Evolutionary conservation across 1,140 invertebrate genomes (phyloP).

Genomic region (Macrobrachium nipponense): DNA sequence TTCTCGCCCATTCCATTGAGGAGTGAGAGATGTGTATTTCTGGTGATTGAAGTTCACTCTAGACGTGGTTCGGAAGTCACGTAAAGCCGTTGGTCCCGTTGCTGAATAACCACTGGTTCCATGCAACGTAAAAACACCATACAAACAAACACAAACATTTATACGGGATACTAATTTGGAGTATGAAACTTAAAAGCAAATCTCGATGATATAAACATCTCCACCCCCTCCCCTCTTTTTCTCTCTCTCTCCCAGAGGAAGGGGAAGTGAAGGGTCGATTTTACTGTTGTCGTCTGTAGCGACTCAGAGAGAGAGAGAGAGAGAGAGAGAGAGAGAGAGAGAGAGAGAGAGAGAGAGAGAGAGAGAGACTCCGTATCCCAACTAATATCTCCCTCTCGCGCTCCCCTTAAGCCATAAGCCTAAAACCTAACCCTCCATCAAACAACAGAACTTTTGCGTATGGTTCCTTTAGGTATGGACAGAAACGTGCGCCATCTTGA

Average conservation of each 20-base stretch:
- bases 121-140: too few relatives aligned
- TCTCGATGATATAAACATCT: background rate
- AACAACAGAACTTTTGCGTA: background rate
- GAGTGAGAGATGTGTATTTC: too few relatives aligned
- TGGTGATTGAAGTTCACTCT: too few relatives aligned
- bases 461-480: background rate
- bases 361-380: background rate
- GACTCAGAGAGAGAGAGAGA: background rate
- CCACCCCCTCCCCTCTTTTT: too few relatives aligned
- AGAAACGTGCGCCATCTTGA: too few relatives aligned
- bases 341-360: slow-evolving; percentile 31
- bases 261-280: background rate
- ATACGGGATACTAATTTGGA: too few relatives aligned
- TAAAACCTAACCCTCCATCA: background rate
- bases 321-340: slow-evolving; percentile 26
- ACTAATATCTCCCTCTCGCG: background rate
- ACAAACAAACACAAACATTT: too few relatives aligned
- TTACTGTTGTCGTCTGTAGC: background rate
- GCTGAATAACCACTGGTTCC: too few relatives aligned
- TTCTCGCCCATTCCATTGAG: too few relatives aligned
- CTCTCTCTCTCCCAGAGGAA: background rate
- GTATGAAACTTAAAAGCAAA: background rate
- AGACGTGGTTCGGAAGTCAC: too few relatives aligned
- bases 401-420: background rate
- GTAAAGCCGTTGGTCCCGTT: too few relatives aligned